Evolutionary conservation across 2,888 invertebrate genomes (phyloP).

Genomic region (Trissolcus japonicus): DNA sequence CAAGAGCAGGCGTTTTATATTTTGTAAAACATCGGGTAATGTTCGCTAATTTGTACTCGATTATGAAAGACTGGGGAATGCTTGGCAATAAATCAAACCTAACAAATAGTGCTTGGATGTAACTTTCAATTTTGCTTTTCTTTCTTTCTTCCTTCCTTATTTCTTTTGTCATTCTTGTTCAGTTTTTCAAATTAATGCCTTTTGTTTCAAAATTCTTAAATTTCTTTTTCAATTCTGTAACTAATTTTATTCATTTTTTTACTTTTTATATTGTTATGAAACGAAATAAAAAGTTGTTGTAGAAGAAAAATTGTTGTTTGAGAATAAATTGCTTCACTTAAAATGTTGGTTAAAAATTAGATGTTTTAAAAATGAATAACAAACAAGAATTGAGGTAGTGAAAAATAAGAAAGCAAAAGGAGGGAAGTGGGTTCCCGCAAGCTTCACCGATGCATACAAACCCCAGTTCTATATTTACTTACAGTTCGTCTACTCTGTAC

Average conservation of each 20-base stretch:
- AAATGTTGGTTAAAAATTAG: constrained; percentile 1
- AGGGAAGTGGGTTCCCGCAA: constrained; percentile 29
- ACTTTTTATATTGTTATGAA: no score
- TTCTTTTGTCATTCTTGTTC: no score
- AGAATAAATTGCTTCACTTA: background rate
- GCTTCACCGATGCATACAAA: constrained; percentile 35
- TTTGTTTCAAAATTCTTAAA: no score
- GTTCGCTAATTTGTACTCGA: constrained; percentile 28
- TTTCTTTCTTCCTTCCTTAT: no score
- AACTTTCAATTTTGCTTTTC: no score
- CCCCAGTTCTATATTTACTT: constrained; percentile 46
- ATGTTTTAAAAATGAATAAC: background rate
- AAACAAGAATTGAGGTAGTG: constrained; percentile 12
- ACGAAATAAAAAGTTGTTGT: no score
- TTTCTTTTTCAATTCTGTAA: no score
- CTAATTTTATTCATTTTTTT: no score
- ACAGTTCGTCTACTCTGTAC: constrained; percentile 36
- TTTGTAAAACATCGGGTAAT: constrained; percentile 42
- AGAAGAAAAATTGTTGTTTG: no score
- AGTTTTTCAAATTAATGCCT: no score
- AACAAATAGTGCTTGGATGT: no score
- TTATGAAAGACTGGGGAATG: constrained; percentile 4
- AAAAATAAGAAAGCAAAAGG: constrained; percentile 17
- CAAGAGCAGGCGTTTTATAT: constrained; percentile 38
- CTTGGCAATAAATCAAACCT: no score